A percentile compares a stretch with the other conserved stretches of the same genome.
Conservation (phyloP, 2,888 invertebrate genomes). For the Heliconius charithonia region DNA sequence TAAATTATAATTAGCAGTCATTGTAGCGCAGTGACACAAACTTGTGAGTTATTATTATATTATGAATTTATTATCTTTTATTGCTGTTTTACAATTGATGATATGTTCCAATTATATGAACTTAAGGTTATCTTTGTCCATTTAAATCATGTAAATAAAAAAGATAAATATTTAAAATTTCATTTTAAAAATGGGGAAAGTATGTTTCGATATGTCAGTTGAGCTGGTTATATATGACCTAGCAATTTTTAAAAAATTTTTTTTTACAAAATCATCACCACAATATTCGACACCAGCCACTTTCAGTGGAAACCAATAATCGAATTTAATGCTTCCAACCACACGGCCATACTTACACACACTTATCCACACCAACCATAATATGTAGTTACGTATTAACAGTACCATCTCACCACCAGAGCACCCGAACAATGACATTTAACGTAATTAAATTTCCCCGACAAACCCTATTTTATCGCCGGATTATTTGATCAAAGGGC, state of each 20-base stretch:
- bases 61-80: too few relatives aligned
- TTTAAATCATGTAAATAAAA: too few relatives aligned
- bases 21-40: too few relatives aligned
- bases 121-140: too few relatives aligned
- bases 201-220: too few relatives aligned
- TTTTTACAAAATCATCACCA: not conserved
- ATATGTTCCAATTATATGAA: too few relatives aligned
- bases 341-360: not conserved
- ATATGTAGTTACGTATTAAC: slow-evolving; percentile 44
- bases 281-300: not conserved
- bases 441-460: slow-evolving; percentile 80
- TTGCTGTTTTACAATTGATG: too few relatives aligned
- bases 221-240: not conserved
- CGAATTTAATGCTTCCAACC: slow-evolving; percentile 15
- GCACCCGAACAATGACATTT: slow-evolving; percentile 72
- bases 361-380: slow-evolving; percentile 35
- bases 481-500: slow-evolving; percentile 84
- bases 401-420: slow-evolving; percentile 58
- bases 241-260: not conserved
- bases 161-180: too few relatives aligned
- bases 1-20: not conserved
- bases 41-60: too few relatives aligned
- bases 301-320: not conserved
- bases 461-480: slow-evolving; percentile 77
- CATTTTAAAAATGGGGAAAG: too few relatives aligned